Base-by-base conservation (phyloP, 2,888 invertebrate genomes). In the Formica aserva region DNA sequence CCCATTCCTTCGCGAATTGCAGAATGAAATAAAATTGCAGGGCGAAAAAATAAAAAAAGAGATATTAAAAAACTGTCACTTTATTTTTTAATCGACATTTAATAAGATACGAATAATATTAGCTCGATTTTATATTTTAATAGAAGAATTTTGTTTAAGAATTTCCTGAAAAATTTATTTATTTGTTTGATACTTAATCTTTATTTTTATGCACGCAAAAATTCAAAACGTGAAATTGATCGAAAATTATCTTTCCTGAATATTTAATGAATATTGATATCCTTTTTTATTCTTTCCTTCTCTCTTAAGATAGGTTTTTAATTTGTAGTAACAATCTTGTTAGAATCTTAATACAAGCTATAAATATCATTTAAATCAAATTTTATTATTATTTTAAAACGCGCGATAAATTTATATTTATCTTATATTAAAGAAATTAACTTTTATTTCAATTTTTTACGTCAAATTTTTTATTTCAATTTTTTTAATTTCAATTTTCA, bases 1-100 rank as follows among this genome's bases (percentile, higher is more conserved):
- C n/a, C 1, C 29, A 11, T 38, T 52, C 22, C 35, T 66, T 18
- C 18, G 41, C 41, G 41, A 77, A 41, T 41, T 69, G 29, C 45
- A 57, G 69, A 66, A 67, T 41, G 3, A 69, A 69, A 77, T 38
- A 11, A 77, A 77, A 67, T 77, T 76, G 65, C 22, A 65, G 1
- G 41, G 15, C 32, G 3, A 41, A 32, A 9, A 29, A 26, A 60
- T 38, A 45, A 48, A 9, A n/a, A 8, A 55, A 35, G 26, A 11
- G 18, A 63, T 26, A 29, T 67, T 38, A 38, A 65, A 29, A 63
- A 32, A 48, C 1, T 48, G 3, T n/a, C 1, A 48, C 15, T 45
- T 41, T 11, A 41, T 13, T 41, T n/a, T n/a, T 48, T 48, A 48
- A 48, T 45, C 45, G 45, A 26, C 6, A 48, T 48, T 18, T 48